Conservation (phyloP, 2,113 vertebrate species). For the Tautogolabrus adspersus region DNA sequence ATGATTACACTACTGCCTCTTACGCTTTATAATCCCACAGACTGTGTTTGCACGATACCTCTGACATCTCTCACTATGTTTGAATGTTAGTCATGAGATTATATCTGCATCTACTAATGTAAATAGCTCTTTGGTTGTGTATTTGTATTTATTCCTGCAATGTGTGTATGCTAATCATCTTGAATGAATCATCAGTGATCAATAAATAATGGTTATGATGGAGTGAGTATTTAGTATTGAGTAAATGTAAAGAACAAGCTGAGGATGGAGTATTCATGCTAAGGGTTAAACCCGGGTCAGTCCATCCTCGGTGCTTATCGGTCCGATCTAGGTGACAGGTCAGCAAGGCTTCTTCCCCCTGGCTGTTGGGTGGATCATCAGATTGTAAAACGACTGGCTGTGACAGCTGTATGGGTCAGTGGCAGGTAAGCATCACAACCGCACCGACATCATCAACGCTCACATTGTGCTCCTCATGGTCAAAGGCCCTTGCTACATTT, state of each 20-base stretch:
- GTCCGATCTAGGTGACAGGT: slow-evolving; percentile 68
- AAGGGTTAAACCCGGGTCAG: slow-evolving; percentile 61
- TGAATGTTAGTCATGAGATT: slow-evolving; percentile 60
- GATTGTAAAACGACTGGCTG: slow-evolving; percentile 59
- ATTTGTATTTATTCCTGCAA: slow-evolving; percentile 82
- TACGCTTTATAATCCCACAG: slow-evolving; percentile 36
- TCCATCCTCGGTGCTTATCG: slow-evolving; percentile 67
- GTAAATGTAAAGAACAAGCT: neutral
- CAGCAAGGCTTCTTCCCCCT: slow-evolving; percentile 62
- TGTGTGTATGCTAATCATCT: slow-evolving; percentile 60
- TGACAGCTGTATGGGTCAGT: slow-evolving; percentile 76
- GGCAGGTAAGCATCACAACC: slow-evolving; percentile 77
- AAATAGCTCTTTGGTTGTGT: slow-evolving; percentile 59
- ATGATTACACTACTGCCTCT: slow-evolving; percentile 31
- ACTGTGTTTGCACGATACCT: slow-evolving; percentile 36
- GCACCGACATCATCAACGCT: slow-evolving; percentile 72
- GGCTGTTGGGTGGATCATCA: slow-evolving; percentile 57
- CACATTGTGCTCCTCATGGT: slow-evolving; percentile 76
- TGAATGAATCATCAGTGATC: slow-evolving; percentile 51
- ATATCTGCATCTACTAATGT: slow-evolving; percentile 59
- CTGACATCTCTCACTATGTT: slow-evolving; percentile 32
- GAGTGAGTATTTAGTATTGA: neutral
- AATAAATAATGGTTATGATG: slow-evolving; percentile 64
- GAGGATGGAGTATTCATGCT: slow-evolving; percentile 44
- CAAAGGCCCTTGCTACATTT: slow-evolving; percentile 74